phyloP scores from a whole-genome alignment of 2,113 vertebrate genomes.

The Centropus bengalensis region DNA sequence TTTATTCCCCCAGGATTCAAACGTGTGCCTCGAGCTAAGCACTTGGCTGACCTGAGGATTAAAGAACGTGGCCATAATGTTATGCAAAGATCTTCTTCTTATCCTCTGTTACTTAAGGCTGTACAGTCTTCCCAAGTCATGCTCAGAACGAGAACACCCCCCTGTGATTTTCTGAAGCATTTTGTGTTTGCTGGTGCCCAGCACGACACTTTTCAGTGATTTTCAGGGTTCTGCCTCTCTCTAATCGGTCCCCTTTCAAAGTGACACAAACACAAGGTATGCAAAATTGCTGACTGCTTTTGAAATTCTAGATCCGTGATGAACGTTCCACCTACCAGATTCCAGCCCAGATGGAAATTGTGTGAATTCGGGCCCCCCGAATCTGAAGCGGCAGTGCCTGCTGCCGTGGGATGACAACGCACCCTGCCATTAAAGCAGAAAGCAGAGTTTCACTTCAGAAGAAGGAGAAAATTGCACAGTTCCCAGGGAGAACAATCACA shows the following conservation, averaged over 20 bases:
- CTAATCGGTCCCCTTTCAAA: background rate
- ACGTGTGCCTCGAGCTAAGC: background rate
- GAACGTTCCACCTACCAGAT: background rate
- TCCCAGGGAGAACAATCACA: background rate
- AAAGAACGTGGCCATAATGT: background rate
- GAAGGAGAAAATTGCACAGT: background rate
- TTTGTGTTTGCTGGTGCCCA: background rate
- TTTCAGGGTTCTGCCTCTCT: background rate
- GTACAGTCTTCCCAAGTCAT: background rate
- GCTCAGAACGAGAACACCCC: background rate
- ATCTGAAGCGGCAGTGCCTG: background rate
- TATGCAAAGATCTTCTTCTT: background rate
- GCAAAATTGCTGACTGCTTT: background rate
- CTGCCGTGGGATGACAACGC: background rate
- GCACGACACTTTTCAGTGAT: background rate
- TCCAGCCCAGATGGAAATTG: background rate
- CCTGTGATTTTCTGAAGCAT: background rate
- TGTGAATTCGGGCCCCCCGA: background rate
- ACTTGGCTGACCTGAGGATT: background rate
- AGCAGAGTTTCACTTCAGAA: background rate
- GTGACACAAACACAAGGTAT: background rate
- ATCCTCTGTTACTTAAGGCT: background rate
- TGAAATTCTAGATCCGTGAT: background rate
- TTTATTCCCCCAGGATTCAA: background rate
- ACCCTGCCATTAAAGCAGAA: background rate